These are phyloP conservation scores for Zele albiditarsus DNA, from an alignment of 2,888 invertebrate species.

Conservation along the genomic window DNA sequence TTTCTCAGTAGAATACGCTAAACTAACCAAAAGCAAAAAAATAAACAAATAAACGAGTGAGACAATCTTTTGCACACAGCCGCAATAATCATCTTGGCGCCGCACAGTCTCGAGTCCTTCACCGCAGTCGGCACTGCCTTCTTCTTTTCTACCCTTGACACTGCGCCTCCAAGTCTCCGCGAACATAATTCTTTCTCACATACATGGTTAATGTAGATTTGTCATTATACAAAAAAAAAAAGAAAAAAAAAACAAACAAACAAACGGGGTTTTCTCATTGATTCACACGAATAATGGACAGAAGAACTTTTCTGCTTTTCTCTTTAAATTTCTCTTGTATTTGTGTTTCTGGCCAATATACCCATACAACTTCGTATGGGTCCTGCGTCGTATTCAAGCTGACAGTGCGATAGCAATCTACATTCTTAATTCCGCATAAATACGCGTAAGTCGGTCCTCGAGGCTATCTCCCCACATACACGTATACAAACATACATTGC, in stretches of 20 bases:
- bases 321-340: not conserved
- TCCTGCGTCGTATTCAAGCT: not conserved
- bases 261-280: no score
- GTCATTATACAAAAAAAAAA: no score
- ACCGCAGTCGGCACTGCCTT: not conserved
- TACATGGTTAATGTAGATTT: no score
- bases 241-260: no score
- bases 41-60: not conserved
- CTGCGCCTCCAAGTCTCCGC: not conserved
- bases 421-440: slow-evolving; percentile 56
- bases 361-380: slow-evolving; percentile 1
- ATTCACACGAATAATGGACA: not conserved
- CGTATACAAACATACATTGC: not conserved
- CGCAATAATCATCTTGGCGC: not conserved
- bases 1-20: slow-evolving; percentile 3
- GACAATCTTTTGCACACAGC: not conserved
- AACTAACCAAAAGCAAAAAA: not conserved
- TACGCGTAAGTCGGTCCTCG: slow-evolving; percentile 14
- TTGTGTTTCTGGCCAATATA: not conserved
- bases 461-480: not conserved
- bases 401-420: slow-evolving; percentile 51
- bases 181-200: not conserved
- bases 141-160: not conserved
- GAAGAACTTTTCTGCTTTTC: not conserved
- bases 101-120: not conserved